phyloP scores from a whole-genome alignment of 35 echinoderm and acorn worm species.

The Apostichopus parvimensis region DNA sequence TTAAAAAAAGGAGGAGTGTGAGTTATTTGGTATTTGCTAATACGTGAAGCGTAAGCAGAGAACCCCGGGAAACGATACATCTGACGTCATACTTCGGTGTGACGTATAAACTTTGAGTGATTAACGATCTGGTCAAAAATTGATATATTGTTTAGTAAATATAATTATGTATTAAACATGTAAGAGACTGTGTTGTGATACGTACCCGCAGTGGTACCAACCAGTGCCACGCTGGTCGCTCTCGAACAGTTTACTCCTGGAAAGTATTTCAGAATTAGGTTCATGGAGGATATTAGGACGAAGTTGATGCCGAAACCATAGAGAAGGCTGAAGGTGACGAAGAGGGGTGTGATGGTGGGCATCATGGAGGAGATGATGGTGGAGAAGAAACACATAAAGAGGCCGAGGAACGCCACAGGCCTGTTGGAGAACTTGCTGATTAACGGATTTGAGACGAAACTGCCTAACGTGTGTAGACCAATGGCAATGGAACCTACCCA shows the following conservation, averaged over 20 bases:
- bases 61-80: no score
- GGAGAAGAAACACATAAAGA: conserved; percentile 69
- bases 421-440: conserved; percentile 67
- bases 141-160: no score
- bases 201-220: conserved; percentile 79
- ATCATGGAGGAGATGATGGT: conserved; percentile 68
- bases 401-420: conserved; percentile 57
- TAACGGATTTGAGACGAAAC: conserved; percentile 73
- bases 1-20: no score
- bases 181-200: not conserved
- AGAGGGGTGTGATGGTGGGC: conserved; percentile 68
- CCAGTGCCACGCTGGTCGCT: conserved; percentile 76
- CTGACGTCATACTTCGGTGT: no score
- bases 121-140: no score
- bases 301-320: conserved; percentile 88
- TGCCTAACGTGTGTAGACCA: conserved; percentile 86
- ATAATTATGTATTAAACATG: no score
- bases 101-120: no score
- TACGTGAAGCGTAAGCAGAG: no score
- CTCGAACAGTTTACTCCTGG: conserved; percentile 78
- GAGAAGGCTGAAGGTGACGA: conserved; percentile 78
- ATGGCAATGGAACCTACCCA: conserved; percentile 94
- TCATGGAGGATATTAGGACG: conserved; percentile 77
- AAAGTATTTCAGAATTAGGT: conserved; percentile 84
- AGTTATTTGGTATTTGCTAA: no score